A percentile compares a stretch with the other conserved stretches of the same genome.
Evolutionary conservation across 2,113 vertebrate genomes (phyloP).

Genomic region (Tychaedon coryphoeus): DNA sequence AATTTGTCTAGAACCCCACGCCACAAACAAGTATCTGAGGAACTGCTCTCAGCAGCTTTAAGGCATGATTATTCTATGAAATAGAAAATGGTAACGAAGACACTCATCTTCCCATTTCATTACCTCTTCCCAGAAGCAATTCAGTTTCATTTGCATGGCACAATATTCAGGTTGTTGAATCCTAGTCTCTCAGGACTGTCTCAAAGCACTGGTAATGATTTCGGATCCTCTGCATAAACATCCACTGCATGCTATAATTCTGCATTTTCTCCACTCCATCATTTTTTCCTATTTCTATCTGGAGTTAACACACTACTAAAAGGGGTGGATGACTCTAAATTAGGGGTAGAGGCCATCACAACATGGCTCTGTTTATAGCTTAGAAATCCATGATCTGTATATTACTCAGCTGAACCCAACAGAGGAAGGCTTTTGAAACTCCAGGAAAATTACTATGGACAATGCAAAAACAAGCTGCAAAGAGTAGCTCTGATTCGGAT

Average conservation of each 20-base stretch:
- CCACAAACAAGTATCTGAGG: neutral
- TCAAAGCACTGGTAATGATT: neutral
- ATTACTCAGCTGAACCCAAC: neutral
- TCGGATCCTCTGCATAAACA: neutral
- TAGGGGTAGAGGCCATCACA: neutral
- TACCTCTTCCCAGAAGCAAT: constrained; percentile 19
- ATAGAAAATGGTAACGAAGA: constrained; percentile 21
- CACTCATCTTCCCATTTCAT: constrained; percentile 29
- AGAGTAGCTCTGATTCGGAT: neutral
- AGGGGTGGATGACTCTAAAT: neutral
- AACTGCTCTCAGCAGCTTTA: neutral
- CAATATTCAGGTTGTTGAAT: neutral
- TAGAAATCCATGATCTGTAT: neutral
- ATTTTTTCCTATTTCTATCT: neutral
- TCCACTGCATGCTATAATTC: neutral
- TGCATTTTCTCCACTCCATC: neutral
- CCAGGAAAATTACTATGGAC: neutral
- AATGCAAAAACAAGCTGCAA: neutral
- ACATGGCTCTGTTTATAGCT: neutral
- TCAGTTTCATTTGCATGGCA: constrained; percentile 12
- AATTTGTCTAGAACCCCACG: neutral
- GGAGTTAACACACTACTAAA: neutral
- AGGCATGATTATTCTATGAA: constrained; percentile 24
- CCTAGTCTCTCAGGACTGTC: neutral
- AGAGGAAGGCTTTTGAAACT: neutral